Evolutionary conservation across 2,113 vertebrate genomes (phyloP), one percentile per base, ranked within the genome.

Genomic region (Puffinus mauretanicus): DNA sequence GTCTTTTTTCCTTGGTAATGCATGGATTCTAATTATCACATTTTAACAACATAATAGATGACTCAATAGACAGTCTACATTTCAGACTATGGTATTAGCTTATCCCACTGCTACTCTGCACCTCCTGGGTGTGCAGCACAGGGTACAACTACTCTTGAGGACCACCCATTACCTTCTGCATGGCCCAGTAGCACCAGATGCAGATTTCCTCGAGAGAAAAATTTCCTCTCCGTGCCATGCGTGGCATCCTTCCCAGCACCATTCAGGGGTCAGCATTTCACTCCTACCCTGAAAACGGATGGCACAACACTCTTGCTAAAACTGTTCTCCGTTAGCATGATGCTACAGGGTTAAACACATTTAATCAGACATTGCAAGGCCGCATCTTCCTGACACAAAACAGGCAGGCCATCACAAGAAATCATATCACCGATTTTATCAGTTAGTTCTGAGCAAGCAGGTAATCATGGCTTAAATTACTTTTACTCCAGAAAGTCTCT

Each of bases 341-440:
- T 77, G 62, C 89, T 86, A 29, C 40, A 27, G 60, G 55, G 57
- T 69, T 91, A 93, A 85, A 93, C 88, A 78, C 51, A 82, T 88
- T 86, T 93, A 51, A 83, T 89, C 54, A 51, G 60, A 49, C 47
- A 55, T 64, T 15, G 13, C 71, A 78, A 88, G 77, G 60, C 69
- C 86, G 65, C 36, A 70, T 84, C 76, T 67, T 90, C 17, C 51
- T 62, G 49, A 21, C 86, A 92, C 47, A 36, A 72, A 95, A 71
- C 93, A 92, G 87, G 52, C 72, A 96, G 78, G 70, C 84, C 75
- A 95, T 85, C 82, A 75, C 61, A 84, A 96, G 57, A 49, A 92
- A 61, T 82, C 79, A 82, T 51, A 73, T 67, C 76, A 94, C 71
- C 6, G 1, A 54, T 93, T 94, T 29, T 38, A 94, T 42, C 76